Evolutionary conservation across 1,140 invertebrate genomes (phyloP).

Genomic region (Dermatophagoides farinae): DNA sequence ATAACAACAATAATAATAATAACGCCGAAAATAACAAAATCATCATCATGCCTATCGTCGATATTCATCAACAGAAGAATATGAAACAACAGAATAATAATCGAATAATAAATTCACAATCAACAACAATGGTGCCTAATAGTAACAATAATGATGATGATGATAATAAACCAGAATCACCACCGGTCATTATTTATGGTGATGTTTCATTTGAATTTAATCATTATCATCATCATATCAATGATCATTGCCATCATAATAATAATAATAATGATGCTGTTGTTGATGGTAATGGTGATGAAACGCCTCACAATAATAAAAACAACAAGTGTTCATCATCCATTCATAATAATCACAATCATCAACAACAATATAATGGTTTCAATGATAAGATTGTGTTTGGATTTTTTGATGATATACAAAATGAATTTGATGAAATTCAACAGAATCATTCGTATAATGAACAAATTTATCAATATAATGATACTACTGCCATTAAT

Average conservation of each 20-base stretch:
- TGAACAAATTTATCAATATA: not conserved
- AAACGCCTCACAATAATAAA: not conserved
- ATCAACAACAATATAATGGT: not conserved
- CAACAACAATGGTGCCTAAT: not conserved
- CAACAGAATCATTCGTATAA: not conserved
- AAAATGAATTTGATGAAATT: not conserved
- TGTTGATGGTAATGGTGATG: not conserved
- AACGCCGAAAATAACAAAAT: not conserved
- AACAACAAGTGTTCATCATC: not conserved
- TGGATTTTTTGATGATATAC: constrained; percentile 1
- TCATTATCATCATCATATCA: not conserved
- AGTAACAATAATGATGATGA: not conserved
- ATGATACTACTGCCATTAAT: not conserved
- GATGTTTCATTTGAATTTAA: not conserved
- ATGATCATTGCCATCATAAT: not conserved
- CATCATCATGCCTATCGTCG: not conserved
- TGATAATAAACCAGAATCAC: not conserved
- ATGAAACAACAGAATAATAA: not conserved
- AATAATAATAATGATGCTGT: not conserved
- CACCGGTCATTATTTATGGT: not conserved
- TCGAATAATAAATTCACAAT: not conserved
- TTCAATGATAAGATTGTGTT: not conserved
- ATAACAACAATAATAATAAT: too few species aligned
- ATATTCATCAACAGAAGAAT: not conserved
- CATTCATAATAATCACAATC: not conserved